phyloP scores from a whole-genome alignment of 2,888 invertebrate species.

The Ochropacha duplaris region DNA sequence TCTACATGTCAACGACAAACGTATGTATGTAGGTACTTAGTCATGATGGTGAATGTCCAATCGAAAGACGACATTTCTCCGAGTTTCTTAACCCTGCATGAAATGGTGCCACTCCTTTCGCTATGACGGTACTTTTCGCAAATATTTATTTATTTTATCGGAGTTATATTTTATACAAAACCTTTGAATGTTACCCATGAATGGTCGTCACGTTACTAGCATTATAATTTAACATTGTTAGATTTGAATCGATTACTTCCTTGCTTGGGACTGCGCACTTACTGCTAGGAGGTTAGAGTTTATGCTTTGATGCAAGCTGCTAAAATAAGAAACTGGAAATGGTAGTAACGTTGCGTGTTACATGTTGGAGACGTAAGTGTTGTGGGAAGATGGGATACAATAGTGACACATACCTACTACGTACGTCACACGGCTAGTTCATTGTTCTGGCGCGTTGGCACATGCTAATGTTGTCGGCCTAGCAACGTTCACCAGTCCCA shows the following conservation, averaged over 20 bases:
- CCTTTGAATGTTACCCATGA: no score
- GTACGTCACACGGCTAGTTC: constrained; percentile 71
- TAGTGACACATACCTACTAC: constrained; percentile 50
- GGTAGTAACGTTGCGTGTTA: not conserved
- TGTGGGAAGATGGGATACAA: constrained; percentile 32
- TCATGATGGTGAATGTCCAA: not conserved
- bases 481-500: constrained; percentile 67
- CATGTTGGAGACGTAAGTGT: not conserved
- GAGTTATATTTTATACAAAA: no score
- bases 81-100: constrained; percentile 5
- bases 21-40: not conserved
- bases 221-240: not conserved
- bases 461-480: constrained; percentile 75
- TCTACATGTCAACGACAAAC: no score
- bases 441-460: constrained; percentile 78
- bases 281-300: no score
- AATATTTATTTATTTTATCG: not conserved
- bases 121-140: not conserved
- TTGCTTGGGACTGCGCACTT: not conserved
- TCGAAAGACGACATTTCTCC: not conserved
- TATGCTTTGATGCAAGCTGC: not conserved
- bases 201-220: no score
- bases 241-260: not conserved
- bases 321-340: not conserved
- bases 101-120: constrained; percentile 3